Percentiles rank a stretch among this genome's conserved stretches.
These are phyloP conservation scores for Holacanthella duospinosa DNA, from an alignment of 2,888 invertebrate genomes.

Conservation along the genomic window DNA sequence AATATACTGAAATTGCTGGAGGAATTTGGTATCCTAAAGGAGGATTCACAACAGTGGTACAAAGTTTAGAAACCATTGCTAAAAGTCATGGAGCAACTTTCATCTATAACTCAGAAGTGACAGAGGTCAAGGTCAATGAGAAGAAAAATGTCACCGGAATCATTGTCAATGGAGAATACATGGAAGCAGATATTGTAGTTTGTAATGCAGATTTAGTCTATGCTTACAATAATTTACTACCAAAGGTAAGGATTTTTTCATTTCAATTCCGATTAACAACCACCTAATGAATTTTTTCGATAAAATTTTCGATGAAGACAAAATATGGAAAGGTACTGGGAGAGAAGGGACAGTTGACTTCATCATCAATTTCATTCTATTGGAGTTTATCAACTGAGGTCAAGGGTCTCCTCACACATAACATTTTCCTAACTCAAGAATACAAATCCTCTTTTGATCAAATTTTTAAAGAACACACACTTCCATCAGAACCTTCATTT, in stretches of 20 bases:
- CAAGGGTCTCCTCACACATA: background rate
- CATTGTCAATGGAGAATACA: background rate
- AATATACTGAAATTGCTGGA: background rate
- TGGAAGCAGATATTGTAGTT: background rate
- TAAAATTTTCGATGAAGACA: background rate
- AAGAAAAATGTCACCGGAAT: background rate
- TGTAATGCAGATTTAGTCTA: slow-evolving; percentile 1
- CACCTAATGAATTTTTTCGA: background rate
- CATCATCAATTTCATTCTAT: background rate
- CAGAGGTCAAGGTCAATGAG: background rate
- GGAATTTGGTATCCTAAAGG: background rate
- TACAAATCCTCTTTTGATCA: background rate
- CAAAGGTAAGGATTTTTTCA: slow-evolving; percentile 1
- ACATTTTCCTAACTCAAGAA: background rate
- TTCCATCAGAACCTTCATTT: background rate
- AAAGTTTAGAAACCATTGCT: background rate
- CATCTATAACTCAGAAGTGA: background rate
- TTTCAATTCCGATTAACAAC: too few species aligned
- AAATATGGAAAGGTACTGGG: background rate
- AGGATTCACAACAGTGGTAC: background rate
- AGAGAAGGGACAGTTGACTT: background rate
- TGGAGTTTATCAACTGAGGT: background rate
- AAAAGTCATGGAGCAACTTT: background rate
- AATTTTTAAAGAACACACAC: background rate
- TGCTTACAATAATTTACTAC: background rate